Percentiles rank a stretch among this genome's conserved stretches.
These are phyloP conservation scores for Urosaurus nigricauda DNA, from an alignment of 2,797 vertebrate genomes.

Conservation along the genomic window DNA sequence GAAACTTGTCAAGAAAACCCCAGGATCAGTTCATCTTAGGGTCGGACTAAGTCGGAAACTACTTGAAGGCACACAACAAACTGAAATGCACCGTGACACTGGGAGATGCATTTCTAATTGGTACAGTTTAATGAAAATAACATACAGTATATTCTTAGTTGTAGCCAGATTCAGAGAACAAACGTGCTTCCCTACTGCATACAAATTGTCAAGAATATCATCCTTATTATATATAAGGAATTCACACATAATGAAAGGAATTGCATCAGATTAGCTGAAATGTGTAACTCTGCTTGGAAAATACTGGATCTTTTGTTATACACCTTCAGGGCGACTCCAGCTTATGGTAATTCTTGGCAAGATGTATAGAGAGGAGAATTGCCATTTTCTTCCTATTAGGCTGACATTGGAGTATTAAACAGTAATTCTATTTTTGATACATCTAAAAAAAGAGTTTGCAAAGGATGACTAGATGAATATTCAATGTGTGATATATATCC, in stretches of 20 bases:
- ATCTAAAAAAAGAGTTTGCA: slow-evolving; percentile 3
- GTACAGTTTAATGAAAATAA: not conserved
- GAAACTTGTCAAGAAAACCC: too few relatives aligned
- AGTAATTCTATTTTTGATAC: slow-evolving; percentile 13
- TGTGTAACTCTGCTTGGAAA: slow-evolving; percentile 4
- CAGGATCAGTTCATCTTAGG: too few relatives aligned
- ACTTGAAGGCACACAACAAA: too few relatives aligned
- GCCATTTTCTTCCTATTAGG: too few relatives aligned
- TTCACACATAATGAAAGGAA: not conserved
- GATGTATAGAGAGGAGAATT: too few relatives aligned
- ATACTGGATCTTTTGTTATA: not conserved
- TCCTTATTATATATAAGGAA: not conserved
- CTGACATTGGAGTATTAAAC: slow-evolving; percentile 5
- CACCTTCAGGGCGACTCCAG: too few relatives aligned
- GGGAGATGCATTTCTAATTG: not conserved
- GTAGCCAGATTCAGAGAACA: not conserved
- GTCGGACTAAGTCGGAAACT: too few relatives aligned
- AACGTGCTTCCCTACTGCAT: not conserved
- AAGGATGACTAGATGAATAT: not conserved
- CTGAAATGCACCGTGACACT: not conserved
- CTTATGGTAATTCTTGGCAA: too few relatives aligned
- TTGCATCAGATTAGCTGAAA: not conserved
- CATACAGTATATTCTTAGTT: not conserved
- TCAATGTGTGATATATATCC: not conserved
- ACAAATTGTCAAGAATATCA: not conserved